Evolutionary conservation across 1,140 invertebrate species (phyloP).

Genomic region (Drosophila carrolli): DNA sequence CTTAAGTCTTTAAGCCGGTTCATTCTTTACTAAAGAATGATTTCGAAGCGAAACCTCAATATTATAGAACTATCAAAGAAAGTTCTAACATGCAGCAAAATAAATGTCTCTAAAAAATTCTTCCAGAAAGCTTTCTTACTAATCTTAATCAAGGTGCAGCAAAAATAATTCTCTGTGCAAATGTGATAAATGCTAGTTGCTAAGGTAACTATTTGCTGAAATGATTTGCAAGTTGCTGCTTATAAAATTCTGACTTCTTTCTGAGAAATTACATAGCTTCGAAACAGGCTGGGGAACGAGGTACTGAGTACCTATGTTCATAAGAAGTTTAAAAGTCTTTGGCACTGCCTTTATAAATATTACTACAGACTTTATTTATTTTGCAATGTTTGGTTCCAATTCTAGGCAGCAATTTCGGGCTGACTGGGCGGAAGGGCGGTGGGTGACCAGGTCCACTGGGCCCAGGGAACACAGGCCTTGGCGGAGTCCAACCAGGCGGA

Average conservation of each 20-base stretch:
- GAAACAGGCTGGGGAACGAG: too few species aligned
- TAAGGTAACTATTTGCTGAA: constrained; percentile 2
- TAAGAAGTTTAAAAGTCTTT: too few species aligned
- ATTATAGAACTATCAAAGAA: too few species aligned
- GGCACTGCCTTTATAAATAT: too few species aligned
- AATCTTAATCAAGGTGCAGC: neutral
- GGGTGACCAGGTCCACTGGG: constrained; percentile 62
- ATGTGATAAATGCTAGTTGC: neutral
- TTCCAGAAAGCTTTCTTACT: neutral
- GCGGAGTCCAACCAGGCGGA: constrained; percentile 36
- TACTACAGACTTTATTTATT: neutral
- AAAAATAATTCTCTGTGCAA: neutral
- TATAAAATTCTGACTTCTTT: too few species aligned
- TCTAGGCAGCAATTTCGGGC: constrained; percentile 22
- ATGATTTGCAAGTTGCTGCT: neutral
- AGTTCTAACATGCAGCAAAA: neutral
- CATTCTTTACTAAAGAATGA: too few species aligned
- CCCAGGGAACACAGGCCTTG: constrained; percentile 55
- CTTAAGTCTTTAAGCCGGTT: too few species aligned
- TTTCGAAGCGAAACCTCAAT: too few species aligned
- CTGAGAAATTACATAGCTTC: too few species aligned
- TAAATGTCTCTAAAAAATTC: neutral
- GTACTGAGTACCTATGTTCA: too few species aligned
- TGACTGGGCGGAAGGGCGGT: constrained; percentile 60
- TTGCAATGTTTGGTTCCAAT: neutral